These are phyloP conservation scores for Eulacestoma nigropectus DNA, from an alignment of 2,113 vertebrate genomes.

Conservation along the genomic window DNA sequence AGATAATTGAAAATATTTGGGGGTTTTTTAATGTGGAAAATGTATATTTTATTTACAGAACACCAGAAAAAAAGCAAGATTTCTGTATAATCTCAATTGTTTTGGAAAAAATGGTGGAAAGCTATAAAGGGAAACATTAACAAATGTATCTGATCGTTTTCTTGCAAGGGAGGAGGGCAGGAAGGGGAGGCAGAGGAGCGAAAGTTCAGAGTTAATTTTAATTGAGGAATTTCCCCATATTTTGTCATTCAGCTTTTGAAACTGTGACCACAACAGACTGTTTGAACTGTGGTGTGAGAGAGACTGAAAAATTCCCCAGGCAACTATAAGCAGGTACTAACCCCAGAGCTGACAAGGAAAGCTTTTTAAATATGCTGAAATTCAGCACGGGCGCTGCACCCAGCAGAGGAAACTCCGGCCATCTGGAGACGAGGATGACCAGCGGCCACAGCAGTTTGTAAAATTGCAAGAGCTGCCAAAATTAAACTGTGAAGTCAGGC, in stretches of 20 bases:
- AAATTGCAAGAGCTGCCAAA: slow-evolving; percentile 65
- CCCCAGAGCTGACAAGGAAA: slow-evolving; percentile 2
- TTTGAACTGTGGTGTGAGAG: slow-evolving; percentile 30
- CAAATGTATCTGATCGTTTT: neutral
- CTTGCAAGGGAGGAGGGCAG: neutral
- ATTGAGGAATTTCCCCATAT: slow-evolving; percentile 76
- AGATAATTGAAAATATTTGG: neutral
- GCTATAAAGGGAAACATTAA: neutral
- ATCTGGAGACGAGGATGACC: slow-evolving; percentile 50
- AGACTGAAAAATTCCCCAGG: slow-evolving; percentile 50
- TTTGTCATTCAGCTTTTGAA: slow-evolving; percentile 71
- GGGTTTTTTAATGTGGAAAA: neutral
- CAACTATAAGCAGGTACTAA: slow-evolving; percentile 24
- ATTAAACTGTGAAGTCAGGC: slow-evolving; percentile 74
- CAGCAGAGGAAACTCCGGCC: slow-evolving; percentile 51
- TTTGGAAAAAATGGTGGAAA: neutral
- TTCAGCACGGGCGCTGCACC: neutral
- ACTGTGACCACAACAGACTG: slow-evolving; percentile 70
- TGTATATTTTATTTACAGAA: neutral
- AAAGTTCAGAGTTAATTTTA: slow-evolving; percentile 73
- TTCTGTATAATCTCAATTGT: neutral
- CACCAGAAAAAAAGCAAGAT: neutral
- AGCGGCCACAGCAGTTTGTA: slow-evolving; percentile 4
- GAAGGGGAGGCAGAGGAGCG: slow-evolving; percentile 30
- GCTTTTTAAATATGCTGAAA: neutral